Conservation (phyloP, 2,797 vertebrate species). For the Rhinatrema bivittatum region DNA sequence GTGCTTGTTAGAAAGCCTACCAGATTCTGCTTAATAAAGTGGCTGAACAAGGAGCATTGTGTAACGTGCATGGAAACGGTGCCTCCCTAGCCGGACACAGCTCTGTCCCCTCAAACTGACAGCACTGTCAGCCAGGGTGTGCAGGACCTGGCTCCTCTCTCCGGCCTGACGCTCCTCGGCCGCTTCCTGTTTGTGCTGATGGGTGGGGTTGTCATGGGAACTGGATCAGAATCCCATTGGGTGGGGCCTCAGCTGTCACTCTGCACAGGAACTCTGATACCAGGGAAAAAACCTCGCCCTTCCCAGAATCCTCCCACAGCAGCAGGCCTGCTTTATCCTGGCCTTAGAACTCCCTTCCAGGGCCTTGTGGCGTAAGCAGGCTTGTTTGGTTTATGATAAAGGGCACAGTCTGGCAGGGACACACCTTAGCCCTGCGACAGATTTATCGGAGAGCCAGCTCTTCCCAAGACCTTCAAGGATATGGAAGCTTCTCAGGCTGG, state of each 20-base stretch:
- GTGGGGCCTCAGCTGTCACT: neutral
- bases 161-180: no score
- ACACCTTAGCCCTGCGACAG: constrained; percentile 30
- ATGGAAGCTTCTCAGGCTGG: neutral
- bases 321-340: constrained; percentile 9
- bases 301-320: neutral
- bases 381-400: constrained; percentile 52
- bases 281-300: constrained; percentile 2
- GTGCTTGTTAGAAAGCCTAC: no score
- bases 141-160: no score
- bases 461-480: neutral
- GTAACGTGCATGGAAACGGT: no score
- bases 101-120: no score
- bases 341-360: constrained; percentile 2
- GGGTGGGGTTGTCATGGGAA: neutral
- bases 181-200: neutral
- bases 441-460: constrained; percentile 1
- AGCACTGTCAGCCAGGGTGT: no score
- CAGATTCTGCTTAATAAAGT: no score
- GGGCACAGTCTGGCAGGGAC: constrained; percentile 10
- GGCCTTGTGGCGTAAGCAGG: constrained; percentile 15
- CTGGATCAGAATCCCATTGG: constrained; percentile 5
- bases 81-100: no score
- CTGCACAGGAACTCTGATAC: neutral
- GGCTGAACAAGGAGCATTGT: no score